Evolutionary conservation across 1,140 invertebrate species (phyloP), one percentile per base, ranked within the genome.

Genomic region (Diorhabda elongata): DNA sequence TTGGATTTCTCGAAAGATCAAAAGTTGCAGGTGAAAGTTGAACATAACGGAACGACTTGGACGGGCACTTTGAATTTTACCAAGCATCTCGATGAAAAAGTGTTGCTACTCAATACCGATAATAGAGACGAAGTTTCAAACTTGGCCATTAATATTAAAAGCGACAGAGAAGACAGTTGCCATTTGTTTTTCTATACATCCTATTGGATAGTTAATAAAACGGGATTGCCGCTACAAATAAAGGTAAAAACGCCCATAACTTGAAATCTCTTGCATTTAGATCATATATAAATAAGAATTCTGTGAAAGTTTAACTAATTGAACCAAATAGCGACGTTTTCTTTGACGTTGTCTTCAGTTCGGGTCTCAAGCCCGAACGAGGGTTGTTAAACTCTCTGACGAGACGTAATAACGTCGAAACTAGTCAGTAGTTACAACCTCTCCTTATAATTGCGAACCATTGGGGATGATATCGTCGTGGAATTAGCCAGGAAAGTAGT

Each of bases 131-230:
- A 73, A 41, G 85, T 87, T 66, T 89, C 90, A 75, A 84, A 90
- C 73, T 83, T 92, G 68, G 83, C 87, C 45, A 78, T 93, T 4
- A 88, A 87, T 73, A 85, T 92, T 9, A 87, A 89, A 76, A 80
- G 91, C 7, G 85, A 87, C 41, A 83, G 86, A 65, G 82, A 82
- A n/a, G 84, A 83, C 67, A 86, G 85, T 69, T 86, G 86, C 79
- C 84, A 89, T 64, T 78, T 94, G 47, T 87, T 88, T 69, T 81
- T 97, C 56, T 92, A 92, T 78, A 87, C 91, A 8, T 92, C 93
- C 3, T 95, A 95, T 81, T 97, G 95, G 95, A 89, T 96, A 78
- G 87, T 96, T 58, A 97, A 97, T 81, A 95, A 95, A 81, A 94
- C 94, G 4, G 89, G 88, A 41, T 82, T 93, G 70, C 87, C 90